Evolutionary conservation across 1,140 invertebrate genomes (phyloP).

Genomic region (Euwallacea fornicatus): DNA sequence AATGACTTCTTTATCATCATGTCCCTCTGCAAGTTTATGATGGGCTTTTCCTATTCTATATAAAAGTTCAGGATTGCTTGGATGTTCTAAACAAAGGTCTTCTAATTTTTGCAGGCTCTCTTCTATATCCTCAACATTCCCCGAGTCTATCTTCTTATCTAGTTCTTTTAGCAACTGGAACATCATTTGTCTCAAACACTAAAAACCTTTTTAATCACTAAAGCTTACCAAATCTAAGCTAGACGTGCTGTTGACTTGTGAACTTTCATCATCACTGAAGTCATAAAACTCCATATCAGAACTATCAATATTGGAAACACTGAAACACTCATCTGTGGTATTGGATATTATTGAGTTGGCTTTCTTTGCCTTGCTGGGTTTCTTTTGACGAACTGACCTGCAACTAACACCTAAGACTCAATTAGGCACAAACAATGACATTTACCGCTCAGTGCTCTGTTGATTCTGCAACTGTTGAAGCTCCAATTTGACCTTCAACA

Average conservation of each 20-base stretch:
- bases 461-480: constrained; percentile 55
- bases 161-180: constrained; percentile 42
- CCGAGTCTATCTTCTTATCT: constrained; percentile 48
- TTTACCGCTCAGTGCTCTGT: constrained; percentile 24
- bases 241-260: neutral
- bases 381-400: constrained; percentile 7
- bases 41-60: constrained; percentile 63
- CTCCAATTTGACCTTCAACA: constrained; percentile 57
- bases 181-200: neutral
- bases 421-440: neutral
- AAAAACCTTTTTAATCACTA: neutral
- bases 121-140: constrained; percentile 39
- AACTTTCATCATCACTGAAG: constrained; percentile 49
- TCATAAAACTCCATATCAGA: constrained; percentile 52
- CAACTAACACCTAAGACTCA: neutral
- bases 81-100: constrained; percentile 52
- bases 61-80: constrained; percentile 59
- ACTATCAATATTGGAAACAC: constrained; percentile 44
- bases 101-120: constrained; percentile 51
- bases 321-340: constrained; percentile 46
- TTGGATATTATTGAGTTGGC: constrained; percentile 34
- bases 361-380: constrained; percentile 44
- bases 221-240: constrained; percentile 33
- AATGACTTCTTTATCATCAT: constrained; percentile 57
- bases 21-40: constrained; percentile 57